Percentiles rank a stretch among this genome's conserved stretches.
These are phyloP conservation scores for Enoplolaimus lenunculus DNA, from an alignment of 2,888 invertebrate species.

Conservation along the genomic window DNA sequence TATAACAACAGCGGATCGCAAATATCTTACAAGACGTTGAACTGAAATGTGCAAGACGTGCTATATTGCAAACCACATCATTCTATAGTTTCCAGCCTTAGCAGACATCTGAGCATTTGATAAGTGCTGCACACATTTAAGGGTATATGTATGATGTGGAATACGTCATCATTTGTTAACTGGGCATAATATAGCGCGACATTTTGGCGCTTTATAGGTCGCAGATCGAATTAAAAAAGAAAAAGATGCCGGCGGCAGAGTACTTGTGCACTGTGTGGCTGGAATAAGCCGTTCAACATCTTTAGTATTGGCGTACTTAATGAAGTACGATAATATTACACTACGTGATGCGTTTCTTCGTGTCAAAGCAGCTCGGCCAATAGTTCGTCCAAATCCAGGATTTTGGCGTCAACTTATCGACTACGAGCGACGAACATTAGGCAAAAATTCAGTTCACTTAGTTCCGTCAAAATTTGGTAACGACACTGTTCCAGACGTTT, in stretches of 20 bases:
- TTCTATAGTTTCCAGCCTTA: not conserved
- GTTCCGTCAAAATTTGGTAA: not conserved
- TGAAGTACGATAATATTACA: slow-evolving; percentile 65
- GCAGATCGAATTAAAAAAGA: slow-evolving; percentile 10
- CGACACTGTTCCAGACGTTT: slow-evolving; percentile 21
- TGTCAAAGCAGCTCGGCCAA: slow-evolving; percentile 48
- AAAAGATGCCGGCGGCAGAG: slow-evolving; percentile 50
- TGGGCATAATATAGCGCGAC: no score
- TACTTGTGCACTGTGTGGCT: slow-evolving; percentile 74
- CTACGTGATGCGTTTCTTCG: slow-evolving; percentile 53
- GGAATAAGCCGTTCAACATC: slow-evolving; percentile 73
- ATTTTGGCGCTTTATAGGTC: no score
- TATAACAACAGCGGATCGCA: no score
- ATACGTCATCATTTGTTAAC: no score
- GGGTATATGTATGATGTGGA: no score
- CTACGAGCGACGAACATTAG: slow-evolving; percentile 50
- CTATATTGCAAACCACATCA: not conserved
- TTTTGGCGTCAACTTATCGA: slow-evolving; percentile 77
- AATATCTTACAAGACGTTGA: no score
- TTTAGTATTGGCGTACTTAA: slow-evolving; percentile 68
- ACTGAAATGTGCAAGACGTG: no score
- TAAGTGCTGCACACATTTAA: no score
- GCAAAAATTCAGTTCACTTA: slow-evolving; percentile 26
- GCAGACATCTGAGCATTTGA: no score
- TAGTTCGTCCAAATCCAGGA: slow-evolving; percentile 73